A percentile compares a stretch with the other conserved stretches of the same genome.
These are phyloP conservation scores for Morinoia aosen DNA, from an alignment of 2,888 invertebrate species.

Conservation along the genomic window DNA sequence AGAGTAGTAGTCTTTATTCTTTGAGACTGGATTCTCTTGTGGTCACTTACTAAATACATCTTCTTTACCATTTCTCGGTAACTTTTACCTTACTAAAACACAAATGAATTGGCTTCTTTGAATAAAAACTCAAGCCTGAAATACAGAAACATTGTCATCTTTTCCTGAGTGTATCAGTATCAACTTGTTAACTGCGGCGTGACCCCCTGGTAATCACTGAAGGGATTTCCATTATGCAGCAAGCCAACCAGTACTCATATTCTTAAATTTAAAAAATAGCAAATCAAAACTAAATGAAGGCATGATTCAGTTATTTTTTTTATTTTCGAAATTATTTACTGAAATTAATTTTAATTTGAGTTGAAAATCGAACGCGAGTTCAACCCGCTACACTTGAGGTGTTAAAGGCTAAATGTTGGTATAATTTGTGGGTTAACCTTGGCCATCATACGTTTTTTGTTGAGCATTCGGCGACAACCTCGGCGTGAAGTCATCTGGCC, in stretches of 20 bases:
- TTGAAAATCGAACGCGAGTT: no score
- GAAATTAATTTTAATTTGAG: no score
- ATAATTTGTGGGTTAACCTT: background rate
- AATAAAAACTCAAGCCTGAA: background rate
- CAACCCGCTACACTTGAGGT: no score
- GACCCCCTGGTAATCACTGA: no score
- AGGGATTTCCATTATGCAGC: no score
- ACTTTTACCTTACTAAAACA: background rate
- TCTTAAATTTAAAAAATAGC: no score
- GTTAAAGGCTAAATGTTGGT: background rate
- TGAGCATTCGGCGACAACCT: background rate
- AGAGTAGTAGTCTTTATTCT: no score
- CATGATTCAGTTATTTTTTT: no score
- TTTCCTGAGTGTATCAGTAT: background rate
- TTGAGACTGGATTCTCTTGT: no score
- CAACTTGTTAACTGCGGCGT: background rate
- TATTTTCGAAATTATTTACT: no score
- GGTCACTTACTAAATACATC: background rate
- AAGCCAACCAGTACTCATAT: no score
- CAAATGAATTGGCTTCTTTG: background rate
- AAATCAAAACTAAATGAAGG: no score
- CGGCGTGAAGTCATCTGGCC: constrained; percentile 4
- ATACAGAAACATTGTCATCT: background rate
- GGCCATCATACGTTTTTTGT: background rate
- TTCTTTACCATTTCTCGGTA: background rate